These are phyloP conservation scores for Hippocampus barbouri DNA, from an alignment of 2,113 vertebrate species.

Conservation along the genomic window DNA sequence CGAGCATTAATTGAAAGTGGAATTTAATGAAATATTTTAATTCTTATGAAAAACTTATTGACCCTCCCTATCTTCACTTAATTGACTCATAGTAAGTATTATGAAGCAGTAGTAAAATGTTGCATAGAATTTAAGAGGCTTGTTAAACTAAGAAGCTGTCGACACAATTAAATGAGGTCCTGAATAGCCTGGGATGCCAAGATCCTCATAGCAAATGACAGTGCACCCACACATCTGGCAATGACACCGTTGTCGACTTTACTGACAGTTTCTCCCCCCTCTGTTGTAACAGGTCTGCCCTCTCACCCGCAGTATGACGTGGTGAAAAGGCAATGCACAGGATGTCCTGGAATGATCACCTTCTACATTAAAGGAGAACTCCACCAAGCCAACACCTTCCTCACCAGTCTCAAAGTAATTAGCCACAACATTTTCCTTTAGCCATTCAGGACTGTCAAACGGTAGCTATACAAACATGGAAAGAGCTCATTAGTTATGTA, in stretches of 20 bases:
- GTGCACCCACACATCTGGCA: not conserved
- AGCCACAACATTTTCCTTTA: not conserved
- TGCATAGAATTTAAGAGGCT: not conserved
- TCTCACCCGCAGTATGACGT: constrained; percentile 87
- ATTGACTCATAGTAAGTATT: not conserved
- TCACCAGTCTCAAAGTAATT: constrained; percentile 84
- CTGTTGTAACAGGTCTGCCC: constrained; percentile 73
- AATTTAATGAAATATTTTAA: too few relatives aligned
- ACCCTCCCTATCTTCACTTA: not conserved
- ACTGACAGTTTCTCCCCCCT: not conserved
- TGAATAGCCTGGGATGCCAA: not conserved
- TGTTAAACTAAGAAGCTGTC: not conserved
- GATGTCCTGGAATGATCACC: constrained; percentile 83
- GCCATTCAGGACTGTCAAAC: not conserved
- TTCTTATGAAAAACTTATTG: too few relatives aligned
- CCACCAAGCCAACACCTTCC: constrained; percentile 77
- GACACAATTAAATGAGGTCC: not conserved
- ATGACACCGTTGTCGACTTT: not conserved
- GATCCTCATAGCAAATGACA: not conserved
- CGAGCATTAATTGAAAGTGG: too few relatives aligned
- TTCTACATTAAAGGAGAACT: constrained; percentile 87
- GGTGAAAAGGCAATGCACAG: constrained; percentile 80
- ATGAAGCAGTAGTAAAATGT: not conserved
- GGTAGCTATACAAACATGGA: not conserved
- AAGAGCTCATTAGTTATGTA: too few relatives aligned